Conservation (phyloP, 1,140 invertebrate genomes). For the Andricus grossulariae region DNA sequence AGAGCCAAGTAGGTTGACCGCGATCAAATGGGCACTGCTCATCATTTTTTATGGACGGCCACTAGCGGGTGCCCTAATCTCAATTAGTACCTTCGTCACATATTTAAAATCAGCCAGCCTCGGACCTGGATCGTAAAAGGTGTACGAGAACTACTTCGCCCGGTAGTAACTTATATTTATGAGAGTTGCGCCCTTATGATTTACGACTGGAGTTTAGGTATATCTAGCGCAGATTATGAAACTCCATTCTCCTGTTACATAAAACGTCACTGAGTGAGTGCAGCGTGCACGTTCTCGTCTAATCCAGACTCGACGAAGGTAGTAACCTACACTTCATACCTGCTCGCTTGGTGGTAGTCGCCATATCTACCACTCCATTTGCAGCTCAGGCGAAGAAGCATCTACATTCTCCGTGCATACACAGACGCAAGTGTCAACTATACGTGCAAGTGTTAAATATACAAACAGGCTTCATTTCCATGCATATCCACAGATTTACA, state of each 20-base stretch:
- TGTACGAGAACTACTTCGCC: constrained; percentile 10
- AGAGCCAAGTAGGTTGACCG: too few species aligned
- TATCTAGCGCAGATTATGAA: constrained; percentile 40
- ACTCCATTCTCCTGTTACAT: constrained; percentile 27
- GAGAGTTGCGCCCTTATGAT: constrained; percentile 38
- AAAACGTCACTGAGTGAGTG: constrained; percentile 13
- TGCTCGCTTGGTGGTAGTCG: constrained; percentile 3
- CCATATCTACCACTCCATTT: constrained; percentile 24
- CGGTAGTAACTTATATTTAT: constrained; percentile 29
- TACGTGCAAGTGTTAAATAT: neutral
- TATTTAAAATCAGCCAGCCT: constrained; percentile 25
- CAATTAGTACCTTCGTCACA: constrained; percentile 24
- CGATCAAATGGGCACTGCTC: too few species aligned
- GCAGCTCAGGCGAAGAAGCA: constrained; percentile 2
- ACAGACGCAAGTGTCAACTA: too few species aligned
- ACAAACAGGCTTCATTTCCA: constrained; percentile 12
- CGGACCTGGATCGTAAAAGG: constrained; percentile 23
- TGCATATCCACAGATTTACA: neutral
- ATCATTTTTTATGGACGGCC: too few species aligned
- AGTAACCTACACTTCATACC: neutral
- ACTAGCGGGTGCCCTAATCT: constrained; percentile 7
- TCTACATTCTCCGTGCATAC: neutral
- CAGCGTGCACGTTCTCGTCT: too few species aligned
- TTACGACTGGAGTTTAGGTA: constrained; percentile 45
- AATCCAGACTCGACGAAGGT: constrained; percentile 6